Base-by-base conservation (phyloP, 2,888 invertebrate species). In the Erebia palarica region DNA sequence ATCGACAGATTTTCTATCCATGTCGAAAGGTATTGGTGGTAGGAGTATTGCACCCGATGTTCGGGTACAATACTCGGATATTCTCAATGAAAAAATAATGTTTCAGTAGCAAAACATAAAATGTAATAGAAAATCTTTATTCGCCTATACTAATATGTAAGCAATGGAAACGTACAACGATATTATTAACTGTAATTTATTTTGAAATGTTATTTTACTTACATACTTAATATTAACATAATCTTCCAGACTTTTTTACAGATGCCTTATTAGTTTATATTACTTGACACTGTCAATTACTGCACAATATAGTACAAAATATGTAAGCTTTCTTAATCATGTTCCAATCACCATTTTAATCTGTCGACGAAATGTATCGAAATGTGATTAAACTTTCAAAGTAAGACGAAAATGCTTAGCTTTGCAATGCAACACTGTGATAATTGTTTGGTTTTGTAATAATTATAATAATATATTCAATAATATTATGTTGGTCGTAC, bases 271-370 rank as follows among this genome's bases (percentile, higher is more conserved):
- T 73, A 78, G 75, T 76, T 76, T 72, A 76, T 79, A 76, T 75
- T 73, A 78, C 21, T 44, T 61, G 83, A 84, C 82, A 82, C 72
- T 84, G 85, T 88, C 84, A 81, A 84, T 81, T 78, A 81, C 78
- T 81, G 90, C 92, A 91, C 91, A 88, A 80, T 79, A 85, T 78
- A 92, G 92, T 91, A 92, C 92, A 92, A 90, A 89, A 77, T 80
- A 80, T 78, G 77, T 80, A 80, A 83, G 82, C 84, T 80, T 79
- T 79, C 59, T 81, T 79, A 82, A 84, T 84, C 86, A 86, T 87
- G 84, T 89, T 88, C 86, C 87, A 82, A 85, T 83, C 84, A 42
- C 18, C 68, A 47, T 67, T 63, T 60, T 55, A 68, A 47, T 7
- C 47, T 75, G 27, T 10, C 21, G 76, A 73, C 66, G 71, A 74